phyloP scores from a whole-genome alignment of 1,140 invertebrate genomes.

The Drosophila biarmipes region DNA sequence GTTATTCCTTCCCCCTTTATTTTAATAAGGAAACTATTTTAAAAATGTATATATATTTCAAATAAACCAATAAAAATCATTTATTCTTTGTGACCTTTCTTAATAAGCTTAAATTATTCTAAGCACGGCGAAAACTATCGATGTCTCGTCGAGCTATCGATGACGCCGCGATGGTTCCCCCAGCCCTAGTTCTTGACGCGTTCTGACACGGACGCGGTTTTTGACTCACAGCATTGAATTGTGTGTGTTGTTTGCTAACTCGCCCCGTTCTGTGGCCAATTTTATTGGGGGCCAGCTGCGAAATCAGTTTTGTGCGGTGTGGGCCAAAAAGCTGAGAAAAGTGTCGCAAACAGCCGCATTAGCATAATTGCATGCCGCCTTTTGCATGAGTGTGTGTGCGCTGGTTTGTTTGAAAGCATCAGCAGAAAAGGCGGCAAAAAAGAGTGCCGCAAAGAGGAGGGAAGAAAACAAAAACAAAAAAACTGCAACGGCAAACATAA shows the following conservation, averaged over 20 bases:
- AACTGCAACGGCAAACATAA: constrained; percentile 76
- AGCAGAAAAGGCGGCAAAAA: constrained; percentile 79
- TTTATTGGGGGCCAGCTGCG: constrained; percentile 26
- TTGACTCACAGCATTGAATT: constrained; percentile 5
- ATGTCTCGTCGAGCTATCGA: constrained; percentile 2
- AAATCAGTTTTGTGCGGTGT: constrained; percentile 30
- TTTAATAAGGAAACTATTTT: too few relatives aligned
- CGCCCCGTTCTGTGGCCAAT: constrained; percentile 22
- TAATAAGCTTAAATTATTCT: too few relatives aligned
- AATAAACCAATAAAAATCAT: neutral
- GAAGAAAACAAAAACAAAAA: constrained; percentile 42
- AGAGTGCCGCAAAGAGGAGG: constrained; percentile 21
- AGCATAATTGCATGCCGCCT: constrained; percentile 48
- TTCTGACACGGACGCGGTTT: constrained; percentile 26
- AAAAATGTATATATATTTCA: too few relatives aligned
- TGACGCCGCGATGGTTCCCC: neutral
- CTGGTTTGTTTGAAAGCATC: constrained; percentile 59
- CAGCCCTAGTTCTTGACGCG: constrained; percentile 26
- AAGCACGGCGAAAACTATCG: neutral
- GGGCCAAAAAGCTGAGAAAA: constrained; percentile 19
- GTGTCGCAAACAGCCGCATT: constrained; percentile 38
- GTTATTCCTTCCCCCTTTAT: too few relatives aligned
- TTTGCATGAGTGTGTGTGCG: constrained; percentile 27
- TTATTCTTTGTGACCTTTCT: neutral
- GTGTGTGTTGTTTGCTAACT: constrained; percentile 36